A percentile compares a stretch with the other conserved stretches of the same genome.
These are phyloP conservation scores for Acleris laterana DNA, from an alignment of 2,888 invertebrate species.

Conservation along the genomic window DNA sequence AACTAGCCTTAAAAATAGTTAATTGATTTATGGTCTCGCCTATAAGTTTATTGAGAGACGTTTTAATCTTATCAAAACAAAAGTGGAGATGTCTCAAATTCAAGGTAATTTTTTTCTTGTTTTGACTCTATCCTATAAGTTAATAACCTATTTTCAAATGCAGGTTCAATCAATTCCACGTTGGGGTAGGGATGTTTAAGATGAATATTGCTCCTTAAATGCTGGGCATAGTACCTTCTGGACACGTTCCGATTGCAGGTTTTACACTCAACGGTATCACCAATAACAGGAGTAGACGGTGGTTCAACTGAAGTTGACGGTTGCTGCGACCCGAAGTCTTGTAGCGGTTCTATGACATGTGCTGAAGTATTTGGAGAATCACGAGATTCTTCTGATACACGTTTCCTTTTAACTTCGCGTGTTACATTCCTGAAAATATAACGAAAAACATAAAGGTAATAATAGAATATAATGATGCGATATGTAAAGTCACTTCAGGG, in stretches of 20 bases:
- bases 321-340: too few relatives aligned
- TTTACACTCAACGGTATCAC: constrained; percentile 14
- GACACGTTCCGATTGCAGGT: constrained; percentile 5
- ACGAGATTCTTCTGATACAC: too few relatives aligned
- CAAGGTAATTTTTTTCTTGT: neutral
- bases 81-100: constrained; percentile 10
- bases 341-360: too few relatives aligned
- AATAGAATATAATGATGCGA: too few relatives aligned
- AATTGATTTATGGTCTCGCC: constrained; percentile 5
- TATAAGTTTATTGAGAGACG: constrained; percentile 7
- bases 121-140: constrained; percentile 4
- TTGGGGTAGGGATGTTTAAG: constrained; percentile 6
- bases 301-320: too few relatives aligned
- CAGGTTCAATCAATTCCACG: constrained; percentile 6
- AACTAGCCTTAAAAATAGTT: constrained; percentile 10
- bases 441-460: too few relatives aligned
- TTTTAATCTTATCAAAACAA: constrained; percentile 8
- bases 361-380: too few relatives aligned
- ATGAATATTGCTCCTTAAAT: constrained; percentile 18
- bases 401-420: too few relatives aligned
- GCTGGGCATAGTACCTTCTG: constrained; percentile 10
- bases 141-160: constrained; percentile 16
- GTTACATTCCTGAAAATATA: too few relatives aligned
- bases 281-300: neutral
- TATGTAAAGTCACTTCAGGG: too few relatives aligned